Percentiles rank a stretch among this genome's conserved stretches.
Evolutionary conservation across 2,113 vertebrate species (phyloP).

Genomic region (Thinocorus orbignyianus): DNA sequence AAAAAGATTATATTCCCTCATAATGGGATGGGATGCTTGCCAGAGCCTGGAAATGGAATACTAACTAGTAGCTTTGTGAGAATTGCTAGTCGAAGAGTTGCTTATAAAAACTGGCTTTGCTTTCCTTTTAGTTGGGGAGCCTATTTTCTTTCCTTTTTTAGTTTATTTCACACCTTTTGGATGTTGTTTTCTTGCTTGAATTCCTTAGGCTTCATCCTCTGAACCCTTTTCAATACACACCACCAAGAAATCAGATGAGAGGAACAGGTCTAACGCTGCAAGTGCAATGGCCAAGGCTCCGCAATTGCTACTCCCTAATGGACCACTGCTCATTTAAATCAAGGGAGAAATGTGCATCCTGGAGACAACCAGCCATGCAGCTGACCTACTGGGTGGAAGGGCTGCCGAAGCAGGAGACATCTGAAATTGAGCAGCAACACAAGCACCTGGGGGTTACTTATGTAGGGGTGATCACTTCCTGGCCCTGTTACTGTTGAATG

Average conservation of each 20-base stretch:
- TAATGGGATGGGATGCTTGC: not conserved
- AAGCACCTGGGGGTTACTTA: not conserved
- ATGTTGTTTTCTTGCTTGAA: not conserved
- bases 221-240: not conserved
- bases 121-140: rapidly evolving
- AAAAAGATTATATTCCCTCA: conserved; percentile 16
- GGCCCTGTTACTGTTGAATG: rapidly evolving
- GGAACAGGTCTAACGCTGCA: not conserved
- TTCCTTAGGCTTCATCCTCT: not conserved
- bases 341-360: not conserved
- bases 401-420: not conserved
- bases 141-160: not conserved
- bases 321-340: not conserved
- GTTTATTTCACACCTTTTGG: not conserved
- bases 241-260: not conserved
- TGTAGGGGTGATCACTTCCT: not conserved
- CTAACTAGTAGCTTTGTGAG: not conserved
- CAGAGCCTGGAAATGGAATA: not conserved
- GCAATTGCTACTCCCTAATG: not conserved
- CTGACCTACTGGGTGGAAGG: not conserved
- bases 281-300: rapidly evolving
- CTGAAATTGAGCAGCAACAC: not conserved
- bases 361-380: rapidly evolving
- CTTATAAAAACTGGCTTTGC: not conserved
- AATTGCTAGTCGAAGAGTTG: not conserved